Percentiles rank a stretch among this genome's conserved stretches.
Conservation (phyloP, 2,797 vertebrate species). For the Rhabdomys pumilio region DNA sequence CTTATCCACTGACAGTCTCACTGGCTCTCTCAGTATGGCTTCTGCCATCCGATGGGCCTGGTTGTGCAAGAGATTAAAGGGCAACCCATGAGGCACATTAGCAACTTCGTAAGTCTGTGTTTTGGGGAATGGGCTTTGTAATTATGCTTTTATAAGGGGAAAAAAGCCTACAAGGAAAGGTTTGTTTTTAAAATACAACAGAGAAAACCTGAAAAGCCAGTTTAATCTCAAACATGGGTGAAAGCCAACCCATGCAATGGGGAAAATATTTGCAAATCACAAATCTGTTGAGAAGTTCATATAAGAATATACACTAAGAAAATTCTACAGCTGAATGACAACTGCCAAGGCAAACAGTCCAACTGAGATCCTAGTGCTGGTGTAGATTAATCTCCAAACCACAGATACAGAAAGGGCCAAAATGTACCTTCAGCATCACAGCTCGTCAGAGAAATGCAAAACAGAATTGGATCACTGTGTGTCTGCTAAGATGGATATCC, state of each 20-base stretch:
- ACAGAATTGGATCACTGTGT: not conserved
- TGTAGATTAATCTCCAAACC: not conserved
- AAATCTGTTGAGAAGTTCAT: slow-evolving; percentile 4
- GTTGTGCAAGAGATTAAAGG: not conserved
- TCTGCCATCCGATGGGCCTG: not conserved
- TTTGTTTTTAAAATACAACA: not conserved
- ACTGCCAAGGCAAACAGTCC: not conserved
- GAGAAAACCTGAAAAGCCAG: slow-evolving; percentile 28
- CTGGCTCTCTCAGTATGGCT: not conserved
- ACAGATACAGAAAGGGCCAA: not conserved
- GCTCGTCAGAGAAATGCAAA: slow-evolving; percentile 22
- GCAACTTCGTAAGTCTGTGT: not conserved
- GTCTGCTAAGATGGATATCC: not conserved
- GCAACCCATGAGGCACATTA: not conserved
- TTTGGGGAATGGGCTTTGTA: not conserved
- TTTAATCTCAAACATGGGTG: slow-evolving; percentile 8
- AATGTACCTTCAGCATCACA: not conserved
- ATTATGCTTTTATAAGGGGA: not conserved
- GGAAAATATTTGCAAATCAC: slow-evolving; percentile 7
- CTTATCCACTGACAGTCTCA: too few species aligned
- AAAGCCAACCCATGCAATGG: not conserved
- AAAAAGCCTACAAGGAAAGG: not conserved
- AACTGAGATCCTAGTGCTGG: not conserved
- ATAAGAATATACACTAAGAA: slow-evolving; percentile 2
- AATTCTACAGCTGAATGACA: not conserved